phyloP scores from a whole-genome alignment of 2,797 vertebrate genomes.

The Menidia menidia region DNA sequence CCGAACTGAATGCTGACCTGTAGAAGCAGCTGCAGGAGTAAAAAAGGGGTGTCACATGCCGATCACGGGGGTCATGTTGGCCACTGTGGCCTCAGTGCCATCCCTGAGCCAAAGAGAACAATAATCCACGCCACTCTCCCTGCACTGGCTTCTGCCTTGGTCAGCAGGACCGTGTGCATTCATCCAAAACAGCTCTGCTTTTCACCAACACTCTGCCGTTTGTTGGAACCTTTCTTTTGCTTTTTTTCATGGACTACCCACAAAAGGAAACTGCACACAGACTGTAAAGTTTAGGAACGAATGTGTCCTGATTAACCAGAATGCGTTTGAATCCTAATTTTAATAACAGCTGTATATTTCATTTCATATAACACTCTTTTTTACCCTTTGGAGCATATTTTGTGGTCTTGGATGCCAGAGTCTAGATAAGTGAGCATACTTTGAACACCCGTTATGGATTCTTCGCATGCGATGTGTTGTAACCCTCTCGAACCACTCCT shows the following conservation, averaged over 20 bases:
- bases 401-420: background rate
- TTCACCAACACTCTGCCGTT: conserved; percentile 57
- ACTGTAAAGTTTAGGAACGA: background rate
- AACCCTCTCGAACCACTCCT: conserved; percentile 35
- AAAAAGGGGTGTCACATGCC: conserved; percentile 62
- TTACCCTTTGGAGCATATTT: background rate
- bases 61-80: conserved; percentile 77
- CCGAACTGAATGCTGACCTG: conserved; percentile 46
- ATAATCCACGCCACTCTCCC: conserved; percentile 72
- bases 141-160: conserved; percentile 72
- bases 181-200: conserved; percentile 67
- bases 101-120: conserved; percentile 73
- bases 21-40: conserved; percentile 44
- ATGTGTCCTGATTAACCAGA: background rate
- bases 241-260: conserved; percentile 46
- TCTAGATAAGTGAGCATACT: conserved; percentile 46
- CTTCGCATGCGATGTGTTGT: conserved; percentile 44
- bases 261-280: conserved; percentile 12
- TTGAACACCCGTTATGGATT: conserved; percentile 23
- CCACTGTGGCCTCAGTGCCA: conserved; percentile 75
- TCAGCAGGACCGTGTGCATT: conserved; percentile 79
- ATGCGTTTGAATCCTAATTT: no score
- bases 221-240: conserved; percentile 39
- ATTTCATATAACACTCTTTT: background rate
- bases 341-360: background rate